Base-by-base conservation (phyloP, 1,140 invertebrate genomes). In the Dufourea novaeangliae region DNA sequence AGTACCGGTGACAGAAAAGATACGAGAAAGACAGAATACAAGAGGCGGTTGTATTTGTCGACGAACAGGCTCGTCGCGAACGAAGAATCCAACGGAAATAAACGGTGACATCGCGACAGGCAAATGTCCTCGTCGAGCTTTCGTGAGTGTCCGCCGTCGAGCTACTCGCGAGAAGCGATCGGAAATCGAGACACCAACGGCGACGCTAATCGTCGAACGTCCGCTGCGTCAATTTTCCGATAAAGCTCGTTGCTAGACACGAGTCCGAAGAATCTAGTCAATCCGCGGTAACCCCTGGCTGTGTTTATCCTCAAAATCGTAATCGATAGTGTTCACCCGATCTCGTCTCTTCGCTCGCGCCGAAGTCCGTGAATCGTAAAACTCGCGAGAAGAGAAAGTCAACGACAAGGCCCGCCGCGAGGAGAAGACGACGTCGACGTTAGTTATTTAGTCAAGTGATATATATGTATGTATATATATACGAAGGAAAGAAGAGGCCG, bases 241-340 rank as follows among this genome's bases (percentile, higher is more conserved):
- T 71, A 56, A 71, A 76, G 52, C 32, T 34, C 4, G 17, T 1
- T 10, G 10, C 12, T 10, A 25, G 63, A 34, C 20, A 20, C n/a
- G n/a, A n/a, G n/a, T n/a, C n/a, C n/a, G n/a, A n/a, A n/a, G n/a
- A 39, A 27, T 29, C 32, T 85, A 57, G 78, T 78, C 86, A 78
- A 86, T 82, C 81, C 79, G 64, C 70, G 63, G 37, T 73, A 61
- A 85, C 52, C 46, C 56, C 63, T 79, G 83, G 86, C 87, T 87
- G 85, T 87, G 79, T 76, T 68, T 80, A 75, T 70, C 52, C 50
- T 52, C 14, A 59, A 76, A 87, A 88, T 82, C 84, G 82, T 87
- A 90, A 89, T 88, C 83, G 84, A 84, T 87, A 88, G 90, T 87
- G 85, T 90, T 91, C 86, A 88, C 77, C 78, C 84, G 64, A 74